These are phyloP conservation scores for Chelmon rostratus DNA, from an alignment of 2,797 vertebrate species.

Conservation along the genomic window DNA sequence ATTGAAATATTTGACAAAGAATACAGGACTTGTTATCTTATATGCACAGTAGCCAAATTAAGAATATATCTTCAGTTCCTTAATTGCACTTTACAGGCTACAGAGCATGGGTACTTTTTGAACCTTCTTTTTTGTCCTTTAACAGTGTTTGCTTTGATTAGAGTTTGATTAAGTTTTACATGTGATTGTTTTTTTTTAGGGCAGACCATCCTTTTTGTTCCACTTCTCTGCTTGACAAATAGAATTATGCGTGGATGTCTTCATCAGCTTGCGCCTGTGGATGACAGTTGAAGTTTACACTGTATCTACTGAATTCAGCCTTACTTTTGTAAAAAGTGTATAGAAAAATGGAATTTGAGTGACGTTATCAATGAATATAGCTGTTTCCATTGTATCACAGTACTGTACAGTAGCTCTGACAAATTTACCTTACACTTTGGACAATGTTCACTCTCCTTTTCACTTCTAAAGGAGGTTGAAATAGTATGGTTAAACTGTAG, in stretches of 20 bases:
- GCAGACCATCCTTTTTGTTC: no score
- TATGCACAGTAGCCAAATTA: no score
- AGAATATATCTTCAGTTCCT: background rate
- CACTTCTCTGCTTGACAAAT: background rate
- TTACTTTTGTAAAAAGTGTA: background rate
- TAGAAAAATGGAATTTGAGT: background rate
- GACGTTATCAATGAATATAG: no score
- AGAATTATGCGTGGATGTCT: background rate
- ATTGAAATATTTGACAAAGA: no score
- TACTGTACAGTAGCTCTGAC: background rate
- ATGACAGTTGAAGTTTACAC: background rate
- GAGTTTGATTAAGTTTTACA: no score
- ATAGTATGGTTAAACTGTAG: background rate
- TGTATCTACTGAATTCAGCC: background rate
- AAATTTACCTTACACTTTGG: background rate
- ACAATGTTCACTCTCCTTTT: background rate
- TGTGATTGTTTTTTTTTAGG: background rate
- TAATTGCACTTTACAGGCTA: background rate
- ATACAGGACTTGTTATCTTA: no score
- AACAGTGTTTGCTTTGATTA: no score
- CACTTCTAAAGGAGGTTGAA: no score
- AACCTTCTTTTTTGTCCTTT: background rate
- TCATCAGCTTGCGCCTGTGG: background rate
- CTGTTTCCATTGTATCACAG: no score
- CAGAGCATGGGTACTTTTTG: background rate